Evolutionary conservation across 2,113 vertebrate genomes (phyloP).

Genomic region (Alaudala cheleensis): DNA sequence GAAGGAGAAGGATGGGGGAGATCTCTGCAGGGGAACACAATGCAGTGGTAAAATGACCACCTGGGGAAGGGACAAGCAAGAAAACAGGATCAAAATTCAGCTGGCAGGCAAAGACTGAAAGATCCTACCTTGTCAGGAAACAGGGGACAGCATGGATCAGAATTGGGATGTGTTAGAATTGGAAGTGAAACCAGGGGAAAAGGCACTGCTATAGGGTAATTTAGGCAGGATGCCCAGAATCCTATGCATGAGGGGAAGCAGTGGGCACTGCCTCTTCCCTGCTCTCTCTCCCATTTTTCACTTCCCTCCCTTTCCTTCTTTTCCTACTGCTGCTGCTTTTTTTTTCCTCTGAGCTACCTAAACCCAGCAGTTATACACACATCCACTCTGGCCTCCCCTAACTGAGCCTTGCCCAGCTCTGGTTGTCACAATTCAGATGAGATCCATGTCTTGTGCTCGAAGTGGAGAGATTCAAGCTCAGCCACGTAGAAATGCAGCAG

Average conservation of each 20-base stretch:
- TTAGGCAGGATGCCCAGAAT: neutral
- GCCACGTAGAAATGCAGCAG: neutral
- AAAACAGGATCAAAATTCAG: neutral
- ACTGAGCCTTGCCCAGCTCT: neutral
- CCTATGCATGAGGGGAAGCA: rapidly evolving
- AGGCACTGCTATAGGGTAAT: rapidly evolving
- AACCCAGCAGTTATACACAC: neutral
- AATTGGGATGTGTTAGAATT: neutral
- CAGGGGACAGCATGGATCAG: rapidly evolving
- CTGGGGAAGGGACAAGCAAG: neutral
- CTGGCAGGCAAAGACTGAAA: neutral
- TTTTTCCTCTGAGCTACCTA: neutral
- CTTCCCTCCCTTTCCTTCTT: neutral
- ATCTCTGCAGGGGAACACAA: neutral
- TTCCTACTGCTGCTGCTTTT: neutral
- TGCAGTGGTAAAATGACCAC: neutral
- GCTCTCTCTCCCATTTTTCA: neutral
- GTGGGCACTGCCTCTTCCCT: neutral
- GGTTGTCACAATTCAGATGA: neutral
- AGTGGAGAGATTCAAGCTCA: neutral
- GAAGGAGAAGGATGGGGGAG: neutral
- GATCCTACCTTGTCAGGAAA: neutral
- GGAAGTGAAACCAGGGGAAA: neutral
- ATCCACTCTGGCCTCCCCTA: neutral
- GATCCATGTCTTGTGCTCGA: neutral